phyloP scores from a whole-genome alignment of 2,888 invertebrate genomes.

The Agonum fuliginosum region DNA sequence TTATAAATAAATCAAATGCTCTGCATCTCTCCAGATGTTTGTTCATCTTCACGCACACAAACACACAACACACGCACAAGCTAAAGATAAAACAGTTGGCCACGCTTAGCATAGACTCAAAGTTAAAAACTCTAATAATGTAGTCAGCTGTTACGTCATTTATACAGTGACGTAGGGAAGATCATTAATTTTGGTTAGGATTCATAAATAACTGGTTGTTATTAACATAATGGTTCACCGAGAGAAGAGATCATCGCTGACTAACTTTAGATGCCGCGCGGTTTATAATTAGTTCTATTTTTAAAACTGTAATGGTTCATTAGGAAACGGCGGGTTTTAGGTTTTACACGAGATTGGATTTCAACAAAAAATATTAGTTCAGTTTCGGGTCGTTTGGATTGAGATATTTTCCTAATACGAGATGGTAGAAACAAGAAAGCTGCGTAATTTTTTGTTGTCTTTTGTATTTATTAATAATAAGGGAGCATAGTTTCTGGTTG shows the following conservation, averaged over 20 bases:
- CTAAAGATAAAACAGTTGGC: conserved; percentile 29
- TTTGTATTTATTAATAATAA: no score
- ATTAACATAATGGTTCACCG: conserved; percentile 12
- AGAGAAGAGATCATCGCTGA: no score
- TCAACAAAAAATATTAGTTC: no score
- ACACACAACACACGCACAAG: conserved; percentile 28
- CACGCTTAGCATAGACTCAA: not conserved
- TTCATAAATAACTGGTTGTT: conserved; percentile 21
- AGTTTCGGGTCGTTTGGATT: no score
- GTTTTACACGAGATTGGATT: no score
- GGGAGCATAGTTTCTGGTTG: no score
- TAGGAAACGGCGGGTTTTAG: no score
- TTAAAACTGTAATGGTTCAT: no score
- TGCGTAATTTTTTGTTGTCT: no score
- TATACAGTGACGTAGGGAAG: conserved; percentile 16
- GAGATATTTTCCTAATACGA: no score
- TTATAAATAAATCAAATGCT: conserved; percentile 52
- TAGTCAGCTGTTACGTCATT: conserved; percentile 24
- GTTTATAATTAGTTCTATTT: not conserved
- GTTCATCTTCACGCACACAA: not conserved
- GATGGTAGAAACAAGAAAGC: no score
- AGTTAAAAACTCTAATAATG: conserved; percentile 12
- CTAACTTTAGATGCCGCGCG: not conserved
- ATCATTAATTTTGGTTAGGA: conserved; percentile 15
- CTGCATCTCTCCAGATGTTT: conserved; percentile 42